Evolutionary conservation across 2,888 invertebrate genomes (phyloP), one percentile per base, ranked within the genome.

Genomic region (Calameuta pallipes): DNA sequence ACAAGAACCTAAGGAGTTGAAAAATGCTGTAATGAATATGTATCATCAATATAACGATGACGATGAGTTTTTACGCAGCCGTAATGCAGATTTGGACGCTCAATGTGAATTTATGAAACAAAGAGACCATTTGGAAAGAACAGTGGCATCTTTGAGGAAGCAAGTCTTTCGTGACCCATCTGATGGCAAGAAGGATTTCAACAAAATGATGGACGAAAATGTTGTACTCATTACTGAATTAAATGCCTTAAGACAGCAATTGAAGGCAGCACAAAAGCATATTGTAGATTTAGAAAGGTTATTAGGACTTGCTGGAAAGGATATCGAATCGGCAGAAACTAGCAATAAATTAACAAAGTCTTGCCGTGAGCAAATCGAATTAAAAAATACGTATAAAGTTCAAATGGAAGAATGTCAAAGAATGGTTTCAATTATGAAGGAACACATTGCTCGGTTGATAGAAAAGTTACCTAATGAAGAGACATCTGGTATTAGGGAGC

Each of bases 41-140:
- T 94, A 95, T 86, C 95, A 95, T 84, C 95, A 95, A 85, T 96
- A 96, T 88, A 95, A 95, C 78, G 94, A 94, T 76, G 95, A 95
- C 83, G 94, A 95, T 75, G 94, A 95, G 84, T 94, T 96, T 79
- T 93, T 94, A 76, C 93, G 94, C 3, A 94, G 94, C 75, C 94
- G 95, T 35, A 92, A 94, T 12, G 94, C 95, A 9, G 96, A 96
- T 81, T 93, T 94, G n/a, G 95, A 96, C 83, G 95, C 95, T 0
- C 94, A 95, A 34, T 94, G 94, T 34, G 96, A 96, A 90, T 96
- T 97, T 87, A 93, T 95, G 83, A 93, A 97, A 1, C 98, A 98
- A 89, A 93, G 97, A 69, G 96, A 96, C 82, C 96, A 97, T 89
- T 93, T 98, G 41, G 98, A 98, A 88, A 92, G 93, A 76, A 94